Base-by-base conservation (phyloP, 2,113 vertebrate species). In the Ceyx melanurus region DNA sequence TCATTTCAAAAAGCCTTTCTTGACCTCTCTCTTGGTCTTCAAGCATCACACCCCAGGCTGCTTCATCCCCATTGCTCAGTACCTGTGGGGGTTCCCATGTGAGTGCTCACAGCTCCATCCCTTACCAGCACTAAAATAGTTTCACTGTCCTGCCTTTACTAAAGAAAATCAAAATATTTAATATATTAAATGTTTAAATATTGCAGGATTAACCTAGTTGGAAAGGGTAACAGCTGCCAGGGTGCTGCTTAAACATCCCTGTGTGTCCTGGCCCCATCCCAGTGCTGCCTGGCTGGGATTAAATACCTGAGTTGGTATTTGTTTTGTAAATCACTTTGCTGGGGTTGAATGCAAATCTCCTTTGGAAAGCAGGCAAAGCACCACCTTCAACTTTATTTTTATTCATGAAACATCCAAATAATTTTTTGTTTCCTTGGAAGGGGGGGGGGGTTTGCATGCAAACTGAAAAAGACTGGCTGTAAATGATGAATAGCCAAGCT, bases 91-190 rank as follows among this genome's bases (percentile, higher is more conserved):
- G 31, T 17, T 33, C 28, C 33, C 43, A 7, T 2, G 11, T 3
- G 7, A 2, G 1, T 13, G n/a, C 28, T 66, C 25, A 10, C 15
- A 6, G 73, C 48, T 83, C 61, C 0, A 1, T 13, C n/a, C 23
- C 43, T 18, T 21, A 45, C 22, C 48, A 14, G 16, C 2, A 0
- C 25, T 20, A 43, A 45, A 74, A 25, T 15, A 28, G 26, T 20
- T 66, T 50, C 11, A 6, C 33, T 14, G 7, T 66, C 5, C 23
- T 1, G 0, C 54, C 6, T 40, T 64, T 42, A 10, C 4, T 42
- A 26, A 31, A 56, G 31, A 56, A 54, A 42, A 26, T 40, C 9
- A 54, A 19, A 2, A 1, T 17, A 10, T 67, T 67, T 71, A 37
- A 37, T 37, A 37, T 37, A 37, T 37, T 37, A 37, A 37, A 7